Percentiles rank a stretch among this genome's conserved stretches.
Conservation (phyloP, 2,888 invertebrate species). For the Aphodius granarius region DNA sequence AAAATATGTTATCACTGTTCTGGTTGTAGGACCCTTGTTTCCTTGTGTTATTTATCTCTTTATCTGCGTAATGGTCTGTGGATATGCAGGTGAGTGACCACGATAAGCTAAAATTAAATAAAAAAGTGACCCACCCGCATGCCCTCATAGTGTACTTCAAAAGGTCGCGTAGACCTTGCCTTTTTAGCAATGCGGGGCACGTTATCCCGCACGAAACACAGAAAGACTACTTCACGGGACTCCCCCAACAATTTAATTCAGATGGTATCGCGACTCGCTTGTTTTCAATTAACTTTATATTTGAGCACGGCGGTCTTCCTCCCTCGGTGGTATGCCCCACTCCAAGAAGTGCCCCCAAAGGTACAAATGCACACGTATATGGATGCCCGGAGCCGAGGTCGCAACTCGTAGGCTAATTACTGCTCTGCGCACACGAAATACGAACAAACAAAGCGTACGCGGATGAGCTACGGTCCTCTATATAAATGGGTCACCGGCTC, state of each 20-base stretch:
- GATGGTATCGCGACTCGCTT: constrained; percentile 43
- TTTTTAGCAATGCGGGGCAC: constrained; percentile 40
- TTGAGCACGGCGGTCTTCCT: constrained; percentile 12
- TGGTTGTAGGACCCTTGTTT: no score
- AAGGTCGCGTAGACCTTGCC: constrained; percentile 36
- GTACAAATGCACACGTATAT: background rate
- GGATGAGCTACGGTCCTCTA: background rate
- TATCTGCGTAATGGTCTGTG: constrained; percentile 13
- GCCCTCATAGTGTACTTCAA: constrained; percentile 34
- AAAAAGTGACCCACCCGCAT: constrained; percentile 39
- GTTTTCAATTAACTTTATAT: constrained; percentile 47
- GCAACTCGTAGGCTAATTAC: background rate
- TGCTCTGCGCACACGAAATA: background rate
- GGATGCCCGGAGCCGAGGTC: background rate
- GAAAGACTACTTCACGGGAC: background rate
- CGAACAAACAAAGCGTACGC: background rate
- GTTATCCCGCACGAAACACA: constrained; percentile 18
- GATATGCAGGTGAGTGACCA: constrained; percentile 40
- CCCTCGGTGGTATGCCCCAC: background rate
- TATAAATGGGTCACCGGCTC: background rate
- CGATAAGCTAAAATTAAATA: constrained; percentile 31
- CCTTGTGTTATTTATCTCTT: background rate
- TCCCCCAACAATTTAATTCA: constrained; percentile 40
- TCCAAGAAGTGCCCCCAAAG: background rate
- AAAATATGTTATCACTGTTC: no score